These are phyloP conservation scores for Nannoperca australis DNA, from an alignment of 2,797 vertebrate species.

Conservation along the genomic window DNA sequence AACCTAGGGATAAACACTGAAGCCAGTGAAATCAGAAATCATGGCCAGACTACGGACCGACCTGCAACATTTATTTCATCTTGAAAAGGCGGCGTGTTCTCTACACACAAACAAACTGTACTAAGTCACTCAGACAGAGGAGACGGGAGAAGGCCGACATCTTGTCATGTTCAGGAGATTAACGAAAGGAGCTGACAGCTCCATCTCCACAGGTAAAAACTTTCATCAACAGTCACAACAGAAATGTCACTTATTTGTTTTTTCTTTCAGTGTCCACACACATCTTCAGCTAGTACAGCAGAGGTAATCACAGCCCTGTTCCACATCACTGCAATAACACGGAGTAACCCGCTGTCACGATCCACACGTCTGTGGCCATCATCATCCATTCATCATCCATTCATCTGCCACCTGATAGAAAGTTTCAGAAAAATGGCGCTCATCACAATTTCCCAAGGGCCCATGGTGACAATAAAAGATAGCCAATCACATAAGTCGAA, in stretches of 20 bases:
- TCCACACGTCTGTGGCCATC: not conserved
- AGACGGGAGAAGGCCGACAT: not conserved
- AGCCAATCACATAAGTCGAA: not conserved
- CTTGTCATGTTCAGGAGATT: conserved; percentile 43
- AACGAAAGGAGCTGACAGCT: conserved; percentile 36
- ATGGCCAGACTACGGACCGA: conserved; percentile 7
- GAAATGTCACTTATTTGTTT: conserved; percentile 7
- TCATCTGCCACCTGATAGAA: not conserved
- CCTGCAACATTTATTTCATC: conserved; percentile 29
- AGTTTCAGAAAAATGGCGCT: not conserved
- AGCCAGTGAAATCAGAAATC: conserved; percentile 54
- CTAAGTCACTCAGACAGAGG: conserved; percentile 19
- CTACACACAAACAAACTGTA: not conserved
- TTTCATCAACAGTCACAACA: not conserved
- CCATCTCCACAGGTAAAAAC: not conserved
- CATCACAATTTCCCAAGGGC: too few species aligned
- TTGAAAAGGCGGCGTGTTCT: not conserved
- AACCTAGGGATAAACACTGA: not conserved
- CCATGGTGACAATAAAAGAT: not conserved
- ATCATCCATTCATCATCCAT: not conserved
- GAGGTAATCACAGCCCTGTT: not conserved
- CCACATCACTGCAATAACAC: not conserved
- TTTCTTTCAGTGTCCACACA: not conserved
- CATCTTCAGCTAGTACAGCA: not conserved
- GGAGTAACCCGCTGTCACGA: too few species aligned